phyloP scores from a whole-genome alignment of 2,797 vertebrate species.

The Anabacerthia variegaticeps region DNA sequence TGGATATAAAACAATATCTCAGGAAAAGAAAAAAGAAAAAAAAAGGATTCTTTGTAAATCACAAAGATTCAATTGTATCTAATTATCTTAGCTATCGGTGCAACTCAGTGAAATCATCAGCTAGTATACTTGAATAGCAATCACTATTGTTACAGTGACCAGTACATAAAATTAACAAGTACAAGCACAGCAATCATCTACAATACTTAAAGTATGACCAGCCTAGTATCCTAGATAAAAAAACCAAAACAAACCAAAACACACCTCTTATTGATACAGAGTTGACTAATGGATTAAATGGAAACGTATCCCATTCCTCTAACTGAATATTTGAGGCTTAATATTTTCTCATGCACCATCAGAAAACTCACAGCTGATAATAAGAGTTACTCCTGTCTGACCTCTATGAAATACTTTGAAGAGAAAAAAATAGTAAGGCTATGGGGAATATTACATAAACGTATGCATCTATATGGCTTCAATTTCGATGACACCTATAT shows the following conservation, averaged over 20 bases:
- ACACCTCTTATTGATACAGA: constrained; percentile 46
- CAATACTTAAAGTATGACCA: not conserved
- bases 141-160: not conserved
- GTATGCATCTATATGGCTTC: not conserved
- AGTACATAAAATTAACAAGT: not conserved
- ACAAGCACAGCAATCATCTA: not conserved
- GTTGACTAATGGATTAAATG: constrained; percentile 62
- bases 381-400: not conserved
- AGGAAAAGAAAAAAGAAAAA: not conserved
- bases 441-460: not conserved
- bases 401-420: not conserved
- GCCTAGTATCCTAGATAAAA: constrained; percentile 30
- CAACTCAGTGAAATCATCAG: constrained; percentile 62
- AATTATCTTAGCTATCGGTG: constrained; percentile 68
- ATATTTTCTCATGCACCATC: not conserved
- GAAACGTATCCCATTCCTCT: constrained; percentile 47
- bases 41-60: not conserved
- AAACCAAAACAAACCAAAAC: not conserved
- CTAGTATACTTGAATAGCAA: not conserved
- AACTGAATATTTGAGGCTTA: constrained; percentile 47
- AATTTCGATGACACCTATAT: not conserved
- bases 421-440: not conserved
- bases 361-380: not conserved
- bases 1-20: not conserved
- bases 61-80: constrained; percentile 58